These are phyloP conservation scores for Drosophila seguyi DNA, from an alignment of 1,140 invertebrate genomes.

Conservation along the genomic window DNA sequence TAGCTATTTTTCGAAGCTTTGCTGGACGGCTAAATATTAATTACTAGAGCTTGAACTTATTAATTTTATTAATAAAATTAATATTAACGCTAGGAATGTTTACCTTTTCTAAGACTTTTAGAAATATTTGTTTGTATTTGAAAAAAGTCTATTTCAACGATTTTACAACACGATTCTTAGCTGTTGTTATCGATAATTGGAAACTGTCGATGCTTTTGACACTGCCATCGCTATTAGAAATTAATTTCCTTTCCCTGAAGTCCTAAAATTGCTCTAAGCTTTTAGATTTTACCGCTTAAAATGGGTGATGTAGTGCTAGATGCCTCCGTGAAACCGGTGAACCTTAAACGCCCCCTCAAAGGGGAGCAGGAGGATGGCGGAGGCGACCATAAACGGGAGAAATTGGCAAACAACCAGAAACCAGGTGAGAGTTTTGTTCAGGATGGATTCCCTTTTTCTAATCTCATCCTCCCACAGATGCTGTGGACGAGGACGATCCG, in stretches of 20 bases:
- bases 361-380: conserved; percentile 70
- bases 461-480: background rate
- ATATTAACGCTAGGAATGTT: too few relatives aligned
- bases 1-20: too few relatives aligned
- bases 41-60: too few relatives aligned
- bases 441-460: background rate
- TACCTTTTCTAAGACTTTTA: too few relatives aligned
- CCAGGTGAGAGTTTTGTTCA: conserved; percentile 35
- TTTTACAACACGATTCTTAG: background rate
- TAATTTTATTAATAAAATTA: too few relatives aligned
- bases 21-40: too few relatives aligned
- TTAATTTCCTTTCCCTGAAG: background rate
- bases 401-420: conserved; percentile 44
- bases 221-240: background rate
- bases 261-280: background rate
- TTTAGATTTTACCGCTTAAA: background rate
- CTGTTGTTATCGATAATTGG: background rate
- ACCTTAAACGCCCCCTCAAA: conserved; percentile 68
- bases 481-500: conserved; percentile 36
- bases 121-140: background rate
- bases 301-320: conserved; percentile 74
- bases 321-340: conserved; percentile 53
- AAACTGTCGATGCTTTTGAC: background rate
- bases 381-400: conserved; percentile 33
- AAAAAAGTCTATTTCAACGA: background rate